These are phyloP conservation scores for Amphiprion percula DNA, from an alignment of 2,113 vertebrate genomes.

Conservation along the genomic window DNA sequence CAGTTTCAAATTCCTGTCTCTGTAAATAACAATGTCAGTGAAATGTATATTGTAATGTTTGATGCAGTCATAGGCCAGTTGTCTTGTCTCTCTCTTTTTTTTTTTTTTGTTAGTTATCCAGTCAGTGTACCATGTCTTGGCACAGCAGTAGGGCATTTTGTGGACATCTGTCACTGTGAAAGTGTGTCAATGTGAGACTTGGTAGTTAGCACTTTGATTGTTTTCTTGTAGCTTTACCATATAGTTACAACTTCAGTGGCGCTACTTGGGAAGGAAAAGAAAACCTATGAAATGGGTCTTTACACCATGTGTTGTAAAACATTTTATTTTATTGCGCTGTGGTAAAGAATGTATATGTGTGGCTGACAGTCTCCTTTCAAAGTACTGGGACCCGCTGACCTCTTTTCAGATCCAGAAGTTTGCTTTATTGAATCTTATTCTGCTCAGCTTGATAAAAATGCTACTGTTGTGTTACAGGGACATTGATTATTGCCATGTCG, in stretches of 20 bases:
- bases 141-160: background rate
- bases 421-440: constrained; percentile 36
- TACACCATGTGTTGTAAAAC: background rate
- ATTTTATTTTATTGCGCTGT: constrained; percentile 5
- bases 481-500: constrained; percentile 66
- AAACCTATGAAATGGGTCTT: background rate
- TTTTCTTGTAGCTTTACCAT: background rate
- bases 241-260: background rate
- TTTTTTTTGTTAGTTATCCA: background rate
- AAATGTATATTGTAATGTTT: too few species aligned
- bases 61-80: too few species aligned
- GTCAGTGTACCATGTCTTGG: background rate
- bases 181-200: background rate
- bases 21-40: too few species aligned
- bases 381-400: constrained; percentile 9
- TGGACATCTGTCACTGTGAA: background rate
- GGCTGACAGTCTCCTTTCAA: background rate
- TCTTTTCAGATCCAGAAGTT: constrained; percentile 34
- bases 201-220: constrained; percentile 7
- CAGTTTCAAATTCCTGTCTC: too few species aligned
- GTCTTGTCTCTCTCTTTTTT: too few species aligned
- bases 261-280: background rate
- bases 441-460: constrained; percentile 41
- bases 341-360: background rate
- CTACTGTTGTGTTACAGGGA: constrained; percentile 22